These are phyloP conservation scores for Meloidogyne floridensis DNA, from an alignment of 1,140 invertebrate species.

Conservation along the genomic window DNA sequence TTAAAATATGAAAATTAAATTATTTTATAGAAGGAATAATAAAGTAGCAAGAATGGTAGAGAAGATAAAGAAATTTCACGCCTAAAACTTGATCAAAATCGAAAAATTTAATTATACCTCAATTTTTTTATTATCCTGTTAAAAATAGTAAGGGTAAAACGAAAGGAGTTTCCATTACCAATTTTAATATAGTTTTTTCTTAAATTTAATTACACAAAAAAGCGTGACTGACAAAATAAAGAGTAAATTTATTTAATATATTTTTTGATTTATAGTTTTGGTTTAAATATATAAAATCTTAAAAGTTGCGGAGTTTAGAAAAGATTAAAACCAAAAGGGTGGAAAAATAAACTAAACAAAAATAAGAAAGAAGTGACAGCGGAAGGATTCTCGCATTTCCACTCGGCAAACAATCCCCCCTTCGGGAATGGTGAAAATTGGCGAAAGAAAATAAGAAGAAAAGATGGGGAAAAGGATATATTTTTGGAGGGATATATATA, in stretches of 20 bases:
- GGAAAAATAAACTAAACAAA: neutral
- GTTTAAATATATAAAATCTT: neutral
- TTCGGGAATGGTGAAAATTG: neutral
- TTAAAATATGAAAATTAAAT: too few species aligned
- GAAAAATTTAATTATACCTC: too few species aligned
- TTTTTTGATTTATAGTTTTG: too few species aligned
- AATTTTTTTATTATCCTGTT: too few species aligned
- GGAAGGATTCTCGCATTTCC: neutral
- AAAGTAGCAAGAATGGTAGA: too few species aligned
- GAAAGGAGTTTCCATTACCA: too few species aligned
- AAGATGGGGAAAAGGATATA: neutral
- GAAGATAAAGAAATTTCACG: too few species aligned
- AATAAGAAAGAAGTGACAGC: neutral
- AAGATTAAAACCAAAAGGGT: neutral
- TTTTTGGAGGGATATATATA: neutral
- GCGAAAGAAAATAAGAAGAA: neutral
- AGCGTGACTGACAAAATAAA: neutral
- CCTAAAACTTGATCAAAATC: too few species aligned
- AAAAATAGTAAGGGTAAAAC: too few species aligned
- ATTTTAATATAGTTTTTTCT: too few species aligned
- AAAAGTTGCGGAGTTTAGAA: neutral
- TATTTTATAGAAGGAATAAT: too few species aligned
- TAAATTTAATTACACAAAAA: too few species aligned
- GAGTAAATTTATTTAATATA: neutral
- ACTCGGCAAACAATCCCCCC: conserved; percentile 7